These are phyloP conservation scores for Chaetodon auriga DNA, from an alignment of 2,113 vertebrate species.

Conservation along the genomic window DNA sequence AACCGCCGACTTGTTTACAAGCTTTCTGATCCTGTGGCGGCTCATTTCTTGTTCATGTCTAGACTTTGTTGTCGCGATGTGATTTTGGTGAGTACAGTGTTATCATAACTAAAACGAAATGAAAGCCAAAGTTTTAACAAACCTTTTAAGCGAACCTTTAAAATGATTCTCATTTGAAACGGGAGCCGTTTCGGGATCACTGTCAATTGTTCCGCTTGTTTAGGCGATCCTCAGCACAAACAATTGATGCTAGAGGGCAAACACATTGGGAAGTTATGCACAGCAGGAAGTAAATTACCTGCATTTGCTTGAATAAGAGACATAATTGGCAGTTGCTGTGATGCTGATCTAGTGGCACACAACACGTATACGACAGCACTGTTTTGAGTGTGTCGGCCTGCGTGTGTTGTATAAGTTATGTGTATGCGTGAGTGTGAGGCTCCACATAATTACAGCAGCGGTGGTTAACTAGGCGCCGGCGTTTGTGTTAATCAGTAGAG, in stretches of 20 bases:
- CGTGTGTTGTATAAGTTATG: conserved; percentile 32
- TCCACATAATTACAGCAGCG: conserved; percentile 70
- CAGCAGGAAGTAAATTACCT: conserved; percentile 77
- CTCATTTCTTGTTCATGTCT: neutral
- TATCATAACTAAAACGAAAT: neutral
- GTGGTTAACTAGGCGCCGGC: conserved; percentile 70
- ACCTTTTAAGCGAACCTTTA: neutral
- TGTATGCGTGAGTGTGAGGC: conserved; percentile 9
- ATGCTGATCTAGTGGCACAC: conserved; percentile 55
- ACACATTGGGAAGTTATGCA: conserved; percentile 59
- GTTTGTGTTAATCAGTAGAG: conserved; percentile 74
- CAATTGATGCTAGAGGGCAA: conserved; percentile 59
- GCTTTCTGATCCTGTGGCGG: neutral
- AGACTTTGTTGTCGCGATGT: neutral
- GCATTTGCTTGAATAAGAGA: conserved; percentile 73
- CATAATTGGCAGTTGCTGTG: conserved; percentile 66
- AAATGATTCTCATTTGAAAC: neutral
- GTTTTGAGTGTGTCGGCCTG: conserved; percentile 15
- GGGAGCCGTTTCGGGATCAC: neutral
- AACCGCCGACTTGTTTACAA: neutral
- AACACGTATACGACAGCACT: conserved; percentile 31
- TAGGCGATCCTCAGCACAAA: conserved; percentile 31
- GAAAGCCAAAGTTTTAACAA: neutral
- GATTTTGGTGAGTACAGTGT: neutral
- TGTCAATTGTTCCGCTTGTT: conserved; percentile 27